Conservation (phyloP, 2,797 vertebrate species). For the Sebastes vulpes region DNA sequence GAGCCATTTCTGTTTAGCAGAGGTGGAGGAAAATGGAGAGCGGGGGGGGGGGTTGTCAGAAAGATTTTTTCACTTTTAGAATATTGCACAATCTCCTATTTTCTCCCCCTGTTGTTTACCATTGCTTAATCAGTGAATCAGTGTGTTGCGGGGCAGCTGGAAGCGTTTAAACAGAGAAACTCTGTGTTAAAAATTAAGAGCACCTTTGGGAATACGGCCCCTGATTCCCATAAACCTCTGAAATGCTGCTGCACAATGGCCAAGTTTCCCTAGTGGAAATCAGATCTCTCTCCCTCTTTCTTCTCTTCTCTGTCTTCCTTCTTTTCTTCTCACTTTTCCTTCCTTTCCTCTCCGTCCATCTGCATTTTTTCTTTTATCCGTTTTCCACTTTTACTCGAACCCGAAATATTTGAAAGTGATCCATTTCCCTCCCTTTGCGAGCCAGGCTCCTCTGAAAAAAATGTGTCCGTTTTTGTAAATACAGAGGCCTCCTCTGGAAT, state of each 20-base stretch:
- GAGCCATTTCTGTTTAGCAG: conserved; percentile 52
- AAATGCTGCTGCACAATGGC: conserved; percentile 70
- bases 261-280: conserved; percentile 78
- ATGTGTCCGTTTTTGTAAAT: conserved; percentile 45
- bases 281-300: conserved; percentile 17
- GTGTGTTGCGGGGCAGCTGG: conserved; percentile 70
- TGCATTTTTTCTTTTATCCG: conserved; percentile 39
- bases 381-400: conserved; percentile 50
- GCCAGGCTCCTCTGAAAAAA: conserved; percentile 14
- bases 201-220: conserved; percentile 77
- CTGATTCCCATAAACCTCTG: conserved; percentile 79
- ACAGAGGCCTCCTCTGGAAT: conserved; percentile 51
- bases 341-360: background rate
- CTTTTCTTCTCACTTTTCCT: conserved; percentile 8
- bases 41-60: background rate
- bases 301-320: conserved; percentile 3
- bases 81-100: conserved; percentile 45
- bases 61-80: conserved; percentile 15
- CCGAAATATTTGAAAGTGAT: conserved; percentile 47
- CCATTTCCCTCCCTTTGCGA: background rate
- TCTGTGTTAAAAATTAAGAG: conserved; percentile 73
- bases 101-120: conserved; percentile 48
- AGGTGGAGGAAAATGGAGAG: conserved; percentile 46
- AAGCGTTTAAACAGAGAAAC: conserved; percentile 73
- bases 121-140: conserved; percentile 62